phyloP scores from a whole-genome alignment of 1,140 invertebrate species.

The Drosophila pectinifera region DNA sequence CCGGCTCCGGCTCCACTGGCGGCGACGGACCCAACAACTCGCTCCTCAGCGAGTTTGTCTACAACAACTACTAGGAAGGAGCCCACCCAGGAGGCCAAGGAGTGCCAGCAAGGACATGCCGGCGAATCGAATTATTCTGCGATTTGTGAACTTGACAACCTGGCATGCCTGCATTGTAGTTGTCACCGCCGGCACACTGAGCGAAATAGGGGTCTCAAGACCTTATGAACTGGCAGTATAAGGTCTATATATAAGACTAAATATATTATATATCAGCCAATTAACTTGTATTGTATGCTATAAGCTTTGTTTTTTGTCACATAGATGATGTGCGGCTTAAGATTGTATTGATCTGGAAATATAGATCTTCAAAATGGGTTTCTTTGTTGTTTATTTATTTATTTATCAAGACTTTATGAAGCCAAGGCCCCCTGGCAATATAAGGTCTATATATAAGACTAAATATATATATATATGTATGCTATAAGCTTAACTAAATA shows the following conservation, averaged over 20 bases:
- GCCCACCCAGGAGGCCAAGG: too few relatives aligned
- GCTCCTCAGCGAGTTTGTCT: conserved; percentile 72
- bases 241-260: conserved; percentile 7
- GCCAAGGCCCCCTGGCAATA: too few relatives aligned
- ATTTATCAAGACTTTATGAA: too few relatives aligned
- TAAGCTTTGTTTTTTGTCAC: conserved; percentile 1
- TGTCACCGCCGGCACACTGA: conserved; percentile 7
- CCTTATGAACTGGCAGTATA: not conserved
- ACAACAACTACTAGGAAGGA: conserved; percentile 62
- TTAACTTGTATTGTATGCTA: conserved; percentile 5
- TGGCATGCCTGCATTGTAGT: not conserved
- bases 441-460: too few relatives aligned
- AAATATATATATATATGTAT: too few relatives aligned
- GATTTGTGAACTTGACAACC: conserved; percentile 44
- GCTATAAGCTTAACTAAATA: too few relatives aligned
- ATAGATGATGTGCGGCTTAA: conserved; percentile 12
- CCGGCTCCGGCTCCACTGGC: not conserved
- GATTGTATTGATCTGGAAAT: conserved; percentile 17
- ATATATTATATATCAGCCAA: not conserved
- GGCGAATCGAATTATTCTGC: conserved; percentile 24
- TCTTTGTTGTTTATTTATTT: too few relatives aligned
- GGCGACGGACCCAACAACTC: conserved; percentile 51
- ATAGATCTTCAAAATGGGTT: not conserved
- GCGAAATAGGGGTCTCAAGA: not conserved
- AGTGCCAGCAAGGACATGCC: not conserved